Base-by-base conservation (phyloP, 2,113 vertebrate species). In the Lynx canadensis region DNA sequence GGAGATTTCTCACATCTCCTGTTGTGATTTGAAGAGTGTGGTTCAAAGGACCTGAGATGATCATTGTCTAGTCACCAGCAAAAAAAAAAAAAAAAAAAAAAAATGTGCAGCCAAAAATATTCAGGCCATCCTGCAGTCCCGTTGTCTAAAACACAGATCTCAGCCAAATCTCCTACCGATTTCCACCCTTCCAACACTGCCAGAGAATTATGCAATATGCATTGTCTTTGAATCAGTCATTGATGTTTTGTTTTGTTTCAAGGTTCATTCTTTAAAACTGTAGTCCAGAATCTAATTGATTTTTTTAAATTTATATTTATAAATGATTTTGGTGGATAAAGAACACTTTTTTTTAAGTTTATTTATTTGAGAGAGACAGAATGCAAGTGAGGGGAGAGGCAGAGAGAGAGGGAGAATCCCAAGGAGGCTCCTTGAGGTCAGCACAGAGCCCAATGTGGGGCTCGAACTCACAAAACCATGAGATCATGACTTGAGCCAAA, bases 51-150 rank as follows among this genome's bases (percentile, higher is more conserved):
- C 25, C 16, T 52, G 9, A 41, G 3, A 12, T 87, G 52, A 4
- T 29, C 31, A 19, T 12, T 60, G 36, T n/a, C 16, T 85, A 89
- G 14, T 85, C 21, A 38, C 16, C 8, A 57, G 19, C 23, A 41
- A 41, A 79, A 91, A 69, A 92, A 60, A 60, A 21, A 92, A 68
- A 92, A 41, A 79, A 91, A 69, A 92, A 60, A 60, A 21, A 92
- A 73, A 92, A 11, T 48, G 48, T 87, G 25, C 23, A 52, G 33
- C 19, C 71, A 41, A 92, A 82, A 78, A 12, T 52, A 89, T 38
- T 79, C 45, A 65, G 41, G 13, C 18, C 9, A 73, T 29, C 27
- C 19, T 45, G 6, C 1, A 45, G 31, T 29, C 7, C 10, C 11
- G 29, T 45, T 38, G 4, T 68, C 1, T 82, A 87, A 80, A 38